phyloP scores from a whole-genome alignment of 2,113 vertebrate genomes.

The Porphyrio hochstetteri region DNA sequence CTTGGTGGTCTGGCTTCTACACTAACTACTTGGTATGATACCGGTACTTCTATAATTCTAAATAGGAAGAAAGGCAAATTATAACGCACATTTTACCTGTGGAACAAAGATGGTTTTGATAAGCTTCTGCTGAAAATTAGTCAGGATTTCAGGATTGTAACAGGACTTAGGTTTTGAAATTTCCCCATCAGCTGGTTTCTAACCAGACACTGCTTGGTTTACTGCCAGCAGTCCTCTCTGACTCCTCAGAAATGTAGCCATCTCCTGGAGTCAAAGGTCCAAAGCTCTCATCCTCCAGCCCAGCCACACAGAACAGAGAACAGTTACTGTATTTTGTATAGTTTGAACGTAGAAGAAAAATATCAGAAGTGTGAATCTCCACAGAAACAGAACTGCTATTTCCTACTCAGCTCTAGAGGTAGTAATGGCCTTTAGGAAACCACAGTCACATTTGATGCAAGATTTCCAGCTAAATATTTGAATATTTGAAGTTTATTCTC shows the following conservation, averaged over 20 bases:
- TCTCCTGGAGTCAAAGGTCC: neutral
- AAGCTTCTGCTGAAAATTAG: neutral
- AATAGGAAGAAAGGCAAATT: rapidly evolving
- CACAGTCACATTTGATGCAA: rapidly evolving
- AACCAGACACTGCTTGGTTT: neutral
- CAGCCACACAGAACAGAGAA: neutral
- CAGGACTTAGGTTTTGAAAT: neutral
- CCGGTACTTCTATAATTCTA: neutral
- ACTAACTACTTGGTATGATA: neutral
- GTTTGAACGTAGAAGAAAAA: neutral
- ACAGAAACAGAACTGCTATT: neutral
- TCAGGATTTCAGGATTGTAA: neutral
- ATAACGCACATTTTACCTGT: neutral
- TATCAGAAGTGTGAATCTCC: neutral
- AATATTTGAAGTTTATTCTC: neutral
- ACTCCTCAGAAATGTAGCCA: neutral
- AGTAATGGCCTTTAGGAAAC: neutral
- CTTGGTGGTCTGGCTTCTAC: neutral
- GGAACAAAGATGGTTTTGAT: neutral
- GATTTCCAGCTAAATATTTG: neutral
- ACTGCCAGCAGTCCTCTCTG: neutral
- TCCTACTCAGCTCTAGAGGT: neutral
- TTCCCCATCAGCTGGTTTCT: neutral
- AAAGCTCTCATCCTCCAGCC: neutral
- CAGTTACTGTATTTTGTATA: neutral